Conservation (phyloP, 2,797 vertebrate genomes). For the Lepus townsendii region DNA sequence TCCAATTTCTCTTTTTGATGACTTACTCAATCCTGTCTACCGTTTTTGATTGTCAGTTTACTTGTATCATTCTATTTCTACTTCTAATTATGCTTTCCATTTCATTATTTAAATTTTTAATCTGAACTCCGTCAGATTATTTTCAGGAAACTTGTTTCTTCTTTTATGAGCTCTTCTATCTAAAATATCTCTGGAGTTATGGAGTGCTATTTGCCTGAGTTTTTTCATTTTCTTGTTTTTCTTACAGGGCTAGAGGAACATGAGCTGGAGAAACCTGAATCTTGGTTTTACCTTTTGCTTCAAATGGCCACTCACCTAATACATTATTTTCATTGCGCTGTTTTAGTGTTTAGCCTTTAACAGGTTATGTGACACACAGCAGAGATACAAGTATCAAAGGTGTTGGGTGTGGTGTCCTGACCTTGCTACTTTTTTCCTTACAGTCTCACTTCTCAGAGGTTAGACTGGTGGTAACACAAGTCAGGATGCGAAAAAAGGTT, state of each 20-base stretch:
- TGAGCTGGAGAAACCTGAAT: not conserved
- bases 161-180: not conserved
- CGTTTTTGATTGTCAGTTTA: slow-evolving; percentile 31
- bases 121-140: not conserved
- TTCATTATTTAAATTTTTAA: not conserved
- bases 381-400: not conserved
- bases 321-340: not conserved
- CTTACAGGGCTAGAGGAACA: not conserved
- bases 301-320: not conserved
- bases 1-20: not conserved
- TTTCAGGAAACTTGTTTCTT: not conserved
- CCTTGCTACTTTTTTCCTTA: not conserved
- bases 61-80: not conserved
- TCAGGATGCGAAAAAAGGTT: not conserved
- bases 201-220: not conserved
- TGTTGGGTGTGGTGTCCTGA: not conserved
- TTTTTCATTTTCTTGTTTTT: slow-evolving; percentile 16
- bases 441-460: not conserved
- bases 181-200: not conserved
- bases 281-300: not conserved
- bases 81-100: not conserved
- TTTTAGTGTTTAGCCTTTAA: slow-evolving; percentile 5
- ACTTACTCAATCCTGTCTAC: not conserved
- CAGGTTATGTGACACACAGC: not conserved
- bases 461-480: not conserved